Evolutionary conservation across 2,113 vertebrate genomes (phyloP).

Genomic region (Gymnarchus niloticus): DNA sequence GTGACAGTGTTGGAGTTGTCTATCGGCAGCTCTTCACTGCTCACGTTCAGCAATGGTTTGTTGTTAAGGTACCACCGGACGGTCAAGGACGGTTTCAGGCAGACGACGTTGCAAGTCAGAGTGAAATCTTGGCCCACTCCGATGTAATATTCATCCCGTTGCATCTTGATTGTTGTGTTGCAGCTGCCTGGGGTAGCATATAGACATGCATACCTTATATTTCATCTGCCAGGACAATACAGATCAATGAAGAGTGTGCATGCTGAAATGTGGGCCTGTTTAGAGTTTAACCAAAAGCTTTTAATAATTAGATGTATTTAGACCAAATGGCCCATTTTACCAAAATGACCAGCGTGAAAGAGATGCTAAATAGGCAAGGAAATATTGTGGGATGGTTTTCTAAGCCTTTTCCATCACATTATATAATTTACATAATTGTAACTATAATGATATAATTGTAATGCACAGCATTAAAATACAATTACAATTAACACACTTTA

Average conservation of each 20-base stretch:
- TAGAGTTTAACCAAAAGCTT: not conserved
- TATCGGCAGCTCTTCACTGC: not conserved
- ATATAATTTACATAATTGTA: not conserved
- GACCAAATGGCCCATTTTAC: not conserved
- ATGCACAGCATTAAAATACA: not conserved
- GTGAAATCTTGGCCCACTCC: conserved; percentile 20
- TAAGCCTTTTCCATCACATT: not conserved
- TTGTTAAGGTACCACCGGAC: conserved; percentile 1
- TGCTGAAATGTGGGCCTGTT: not conserved
- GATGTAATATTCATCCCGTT: not conserved
- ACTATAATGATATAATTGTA: not conserved
- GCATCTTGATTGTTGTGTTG: not conserved
- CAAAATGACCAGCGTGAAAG: not conserved
- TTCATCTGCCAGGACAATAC: not conserved
- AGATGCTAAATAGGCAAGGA: not conserved
- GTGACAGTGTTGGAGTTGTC: not conserved
- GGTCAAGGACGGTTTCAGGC: not conserved
- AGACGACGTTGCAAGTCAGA: not conserved
- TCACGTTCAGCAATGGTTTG: not conserved
- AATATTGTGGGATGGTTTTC: not conserved
- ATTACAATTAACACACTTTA: not conserved
- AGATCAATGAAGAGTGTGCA: not conserved
- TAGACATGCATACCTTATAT: not conserved
- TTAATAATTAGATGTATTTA: not conserved
- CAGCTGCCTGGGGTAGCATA: not conserved